phyloP scores from a whole-genome alignment of 2,888 invertebrate species.

The Reticulitermes lucifugus region DNA sequence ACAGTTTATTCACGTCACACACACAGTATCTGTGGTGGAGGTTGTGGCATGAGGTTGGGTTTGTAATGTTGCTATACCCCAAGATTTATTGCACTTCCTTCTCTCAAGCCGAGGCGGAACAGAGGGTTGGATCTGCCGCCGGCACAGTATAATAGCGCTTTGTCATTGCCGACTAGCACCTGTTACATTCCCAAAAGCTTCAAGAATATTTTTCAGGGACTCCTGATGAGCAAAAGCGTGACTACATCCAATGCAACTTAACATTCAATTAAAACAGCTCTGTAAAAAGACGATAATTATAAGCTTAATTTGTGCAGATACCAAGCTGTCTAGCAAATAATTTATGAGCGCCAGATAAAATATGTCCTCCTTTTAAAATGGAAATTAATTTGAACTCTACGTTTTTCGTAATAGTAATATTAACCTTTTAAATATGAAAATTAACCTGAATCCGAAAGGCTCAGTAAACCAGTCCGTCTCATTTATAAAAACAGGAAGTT shows the following conservation, averaged over 20 bases:
- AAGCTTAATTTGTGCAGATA: neutral
- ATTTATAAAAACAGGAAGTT: too few relatives aligned
- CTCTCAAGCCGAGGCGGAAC: neutral
- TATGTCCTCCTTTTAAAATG: neutral
- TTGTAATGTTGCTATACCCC: conserved; percentile 19
- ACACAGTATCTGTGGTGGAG: conserved; percentile 18
- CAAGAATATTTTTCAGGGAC: neutral
- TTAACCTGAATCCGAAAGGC: too few relatives aligned
- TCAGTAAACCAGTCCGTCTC: too few relatives aligned
- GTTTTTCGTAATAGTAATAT: too few relatives aligned
- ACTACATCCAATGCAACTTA: neutral
- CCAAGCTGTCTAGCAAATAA: too few relatives aligned
- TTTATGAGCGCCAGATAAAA: too few relatives aligned
- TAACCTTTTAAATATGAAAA: too few relatives aligned
- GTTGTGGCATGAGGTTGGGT: neutral
- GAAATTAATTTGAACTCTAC: too few relatives aligned
- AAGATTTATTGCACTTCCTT: conserved; percentile 37
- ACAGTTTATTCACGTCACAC: conserved; percentile 41
- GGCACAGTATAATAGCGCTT: conserved; percentile 19
- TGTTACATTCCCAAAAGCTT: conserved; percentile 31
- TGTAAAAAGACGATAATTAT: neutral
- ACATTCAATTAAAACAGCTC: neutral
- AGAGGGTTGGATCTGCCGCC: neutral
- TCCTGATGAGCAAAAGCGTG: neutral
- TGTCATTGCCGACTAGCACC: conserved; percentile 26